phyloP scores from a whole-genome alignment of 2,797 vertebrate genomes.

The Schizothorax lantsangensis region DNA sequence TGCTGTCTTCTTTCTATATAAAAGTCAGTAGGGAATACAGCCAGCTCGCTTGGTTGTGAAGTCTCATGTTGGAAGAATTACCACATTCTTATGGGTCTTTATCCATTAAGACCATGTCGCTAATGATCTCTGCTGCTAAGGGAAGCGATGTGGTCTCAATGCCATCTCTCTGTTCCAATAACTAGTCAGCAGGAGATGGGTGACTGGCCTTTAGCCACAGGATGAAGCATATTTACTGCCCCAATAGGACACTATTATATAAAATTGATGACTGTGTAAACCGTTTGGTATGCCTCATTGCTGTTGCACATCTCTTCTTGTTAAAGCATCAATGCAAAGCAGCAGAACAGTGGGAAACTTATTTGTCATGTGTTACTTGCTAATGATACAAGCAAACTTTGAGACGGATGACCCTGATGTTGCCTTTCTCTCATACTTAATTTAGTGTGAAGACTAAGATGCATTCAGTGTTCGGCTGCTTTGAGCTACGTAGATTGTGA shows the following conservation, averaged over 20 bases:
- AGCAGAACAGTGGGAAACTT: constrained; percentile 16
- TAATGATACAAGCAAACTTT: constrained; percentile 45
- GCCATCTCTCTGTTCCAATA: constrained; percentile 38
- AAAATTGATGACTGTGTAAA: constrained; percentile 57
- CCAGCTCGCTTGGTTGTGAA: background rate
- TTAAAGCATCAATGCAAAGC: constrained; percentile 28
- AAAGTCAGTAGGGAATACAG: constrained; percentile 8
- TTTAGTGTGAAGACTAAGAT: constrained; percentile 8
- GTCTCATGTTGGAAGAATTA: constrained; percentile 18
- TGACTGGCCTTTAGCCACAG: constrained; percentile 49
- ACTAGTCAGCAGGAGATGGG: constrained; percentile 47
- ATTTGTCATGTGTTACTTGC: constrained; percentile 20
- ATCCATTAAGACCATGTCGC: constrained; percentile 37
- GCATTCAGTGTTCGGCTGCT: background rate
- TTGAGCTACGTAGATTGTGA: constrained; percentile 16
- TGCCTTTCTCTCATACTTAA: constrained; percentile 1
- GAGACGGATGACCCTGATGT: constrained; percentile 30
- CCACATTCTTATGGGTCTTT: constrained; percentile 37
- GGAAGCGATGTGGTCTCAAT: constrained; percentile 11
- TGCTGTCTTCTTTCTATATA: background rate
- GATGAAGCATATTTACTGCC: constrained; percentile 45
- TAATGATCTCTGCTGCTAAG: constrained; percentile 45
- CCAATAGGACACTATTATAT: constrained; percentile 52
- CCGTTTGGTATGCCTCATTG: constrained; percentile 42
- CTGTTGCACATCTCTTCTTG: constrained; percentile 34